Percentiles rank a stretch among this genome's conserved stretches.
Evolutionary conservation across 2,113 vertebrate species (phyloP).

Genomic region (Alectura lathami): DNA sequence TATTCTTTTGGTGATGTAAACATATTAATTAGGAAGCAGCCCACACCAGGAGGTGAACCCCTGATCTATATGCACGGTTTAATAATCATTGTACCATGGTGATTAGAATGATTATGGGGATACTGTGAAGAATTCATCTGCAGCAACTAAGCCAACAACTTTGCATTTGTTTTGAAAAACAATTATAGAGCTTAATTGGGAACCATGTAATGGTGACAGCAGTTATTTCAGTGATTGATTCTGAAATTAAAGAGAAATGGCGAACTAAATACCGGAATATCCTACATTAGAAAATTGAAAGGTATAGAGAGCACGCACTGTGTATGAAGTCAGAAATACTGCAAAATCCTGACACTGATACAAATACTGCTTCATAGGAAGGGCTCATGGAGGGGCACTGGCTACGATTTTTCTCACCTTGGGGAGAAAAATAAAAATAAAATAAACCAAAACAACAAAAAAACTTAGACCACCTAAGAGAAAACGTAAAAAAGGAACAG

Average conservation of each 20-base stretch:
- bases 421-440: not conserved
- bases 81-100: conserved; percentile 70
- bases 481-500: not conserved
- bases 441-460: not conserved
- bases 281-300: conserved; percentile 28
- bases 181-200: conserved; percentile 79
- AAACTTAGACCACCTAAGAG: accelerated
- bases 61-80: conserved; percentile 72
- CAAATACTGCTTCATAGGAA: not conserved
- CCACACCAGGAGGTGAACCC: conserved; percentile 62
- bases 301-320: not conserved
- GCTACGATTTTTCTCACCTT: not conserved
- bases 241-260: conserved; percentile 73
- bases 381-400: not conserved
- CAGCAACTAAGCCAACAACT: conserved; percentile 70
- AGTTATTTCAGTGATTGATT: conserved; percentile 80
- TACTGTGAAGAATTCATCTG: conserved; percentile 75
- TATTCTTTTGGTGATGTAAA: conserved; percentile 40
- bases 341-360: not conserved
- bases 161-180: conserved; percentile 79
- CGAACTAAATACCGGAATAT: conserved; percentile 50
- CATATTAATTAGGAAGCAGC: conserved; percentile 70
- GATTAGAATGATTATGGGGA: conserved; percentile 73
- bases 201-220: conserved; percentile 79
- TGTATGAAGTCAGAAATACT: not conserved